phyloP scores from a whole-genome alignment of 2,888 invertebrate species.

The Caenorhabditis sinica region DNA sequence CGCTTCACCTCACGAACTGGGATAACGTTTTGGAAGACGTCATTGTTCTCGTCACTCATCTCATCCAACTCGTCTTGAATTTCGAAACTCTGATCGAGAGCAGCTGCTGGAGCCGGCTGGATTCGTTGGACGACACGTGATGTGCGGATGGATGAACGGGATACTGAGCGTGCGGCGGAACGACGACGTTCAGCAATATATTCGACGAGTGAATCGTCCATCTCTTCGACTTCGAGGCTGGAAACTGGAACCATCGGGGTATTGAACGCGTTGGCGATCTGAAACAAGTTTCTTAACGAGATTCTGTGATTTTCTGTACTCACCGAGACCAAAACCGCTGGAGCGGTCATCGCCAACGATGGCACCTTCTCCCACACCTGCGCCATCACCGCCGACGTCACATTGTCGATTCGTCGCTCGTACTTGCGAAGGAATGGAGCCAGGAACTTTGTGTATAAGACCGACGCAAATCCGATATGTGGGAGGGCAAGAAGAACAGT shows the following conservation, averaged over 20 bases:
- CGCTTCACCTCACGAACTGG: neutral
- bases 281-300: neutral
- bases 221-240: conserved; percentile 20
- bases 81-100: conserved; percentile 23
- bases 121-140: neutral
- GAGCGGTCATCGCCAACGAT: conserved; percentile 16
- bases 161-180: neutral
- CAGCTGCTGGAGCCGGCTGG: neutral
- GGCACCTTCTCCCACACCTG: conserved; percentile 38
- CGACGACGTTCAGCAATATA: neutral
- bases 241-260: neutral
- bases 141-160: neutral
- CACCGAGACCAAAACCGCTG: conserved; percentile 32
- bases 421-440: conserved; percentile 57
- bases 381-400: neutral
- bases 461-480: conserved; percentile 43
- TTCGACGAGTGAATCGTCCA: neutral
- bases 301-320: neutral
- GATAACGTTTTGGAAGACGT: neutral
- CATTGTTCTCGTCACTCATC: neutral
- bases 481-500: conserved; percentile 44
- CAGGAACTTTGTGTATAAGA: conserved; percentile 58
- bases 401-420: conserved; percentile 52
- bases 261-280: conserved; percentile 15
- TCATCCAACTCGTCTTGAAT: conserved; percentile 32